Percentiles rank a stretch among this genome's conserved stretches.
Evolutionary conservation across 2,113 vertebrate genomes (phyloP).

Genomic region (Polyodon spathula): DNA sequence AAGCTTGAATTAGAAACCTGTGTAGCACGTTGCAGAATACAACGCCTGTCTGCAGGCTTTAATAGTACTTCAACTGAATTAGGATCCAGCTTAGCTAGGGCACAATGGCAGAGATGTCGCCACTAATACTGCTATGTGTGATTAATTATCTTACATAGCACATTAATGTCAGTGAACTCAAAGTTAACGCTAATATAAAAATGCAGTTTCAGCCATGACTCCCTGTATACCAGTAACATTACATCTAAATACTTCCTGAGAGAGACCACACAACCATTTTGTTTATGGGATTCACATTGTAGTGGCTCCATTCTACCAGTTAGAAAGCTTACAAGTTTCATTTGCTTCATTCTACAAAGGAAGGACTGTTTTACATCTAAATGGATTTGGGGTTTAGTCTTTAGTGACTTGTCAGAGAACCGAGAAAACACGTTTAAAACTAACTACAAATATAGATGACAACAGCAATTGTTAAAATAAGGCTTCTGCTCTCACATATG

Average conservation of each 20-base stretch:
- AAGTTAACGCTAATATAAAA: conserved; percentile 59
- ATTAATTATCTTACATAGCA: conserved; percentile 63
- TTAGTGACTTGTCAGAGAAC: too few species aligned
- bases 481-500: too few species aligned
- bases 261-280: conserved; percentile 37
- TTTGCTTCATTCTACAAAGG: too few species aligned
- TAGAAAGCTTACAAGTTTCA: too few species aligned
- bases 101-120: conserved; percentile 43
- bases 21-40: background rate
- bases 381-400: too few species aligned
- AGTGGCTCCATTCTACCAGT: background rate
- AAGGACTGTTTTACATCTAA: too few species aligned
- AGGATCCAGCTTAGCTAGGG: conserved; percentile 35
- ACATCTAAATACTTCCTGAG: conserved; percentile 50
- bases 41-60: background rate
- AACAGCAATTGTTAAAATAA: too few species aligned
- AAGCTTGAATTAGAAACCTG: background rate
- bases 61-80: conserved; percentile 26
- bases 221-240: conserved; percentile 42
- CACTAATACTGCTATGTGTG: conserved; percentile 46
- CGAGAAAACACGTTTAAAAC: too few species aligned
- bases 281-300: background rate
- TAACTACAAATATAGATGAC: too few species aligned
- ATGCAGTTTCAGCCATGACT: conserved; percentile 54
- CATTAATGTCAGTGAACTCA: conserved; percentile 60